Base-by-base conservation (phyloP, 2,113 vertebrate genomes). In the Pseudolaguvia tuberculata region DNA sequence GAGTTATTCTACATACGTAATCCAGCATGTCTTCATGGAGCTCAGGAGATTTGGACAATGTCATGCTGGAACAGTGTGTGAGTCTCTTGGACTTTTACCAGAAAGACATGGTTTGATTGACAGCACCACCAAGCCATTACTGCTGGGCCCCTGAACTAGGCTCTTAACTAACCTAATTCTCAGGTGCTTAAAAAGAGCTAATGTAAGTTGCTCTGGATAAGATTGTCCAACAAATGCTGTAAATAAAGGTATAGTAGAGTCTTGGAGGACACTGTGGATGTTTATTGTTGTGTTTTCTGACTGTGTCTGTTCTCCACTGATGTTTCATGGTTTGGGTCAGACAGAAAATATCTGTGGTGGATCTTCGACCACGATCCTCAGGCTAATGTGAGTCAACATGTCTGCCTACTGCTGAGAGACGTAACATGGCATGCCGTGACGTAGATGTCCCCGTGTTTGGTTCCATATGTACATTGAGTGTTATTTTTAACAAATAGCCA, bases 311-410 rank as follows among this genome's bases (percentile, higher is more conserved):
- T 68, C 55, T 77, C 62, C 84, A 86, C 78, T 80, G 83, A 84
- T 71, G 81, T 87, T 88, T 75, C 72, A 29, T 83, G 85, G 84
- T 83, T 85, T 81, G 85, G 88, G 90, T 88, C 86, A 91, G 89
- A 89, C 86, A 55, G 83, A 78, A 83, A 88, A 91, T 92, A 90
- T 81, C 86, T 92, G 91, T 88, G 90, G 89, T 85, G 78, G 85
- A 82, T 83, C 75, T 52, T 82, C 81, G 83, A 85, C 84, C 78
- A 70, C 82, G 83, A 77, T 77, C 82, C 79, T 83, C 78, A 80
- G 86, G 87, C 87, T 79, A 77, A 81, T 85, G 83, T 88, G 87
- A 89, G 86, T 92, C 88, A 90, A 89, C 85, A 78, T 59, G 88
- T 89, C 89, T 90, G 83, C 83, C 84, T 83, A 83, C 77, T 52